phyloP scores from a whole-genome alignment of 2,888 invertebrate species.

The Plusia festucae region DNA sequence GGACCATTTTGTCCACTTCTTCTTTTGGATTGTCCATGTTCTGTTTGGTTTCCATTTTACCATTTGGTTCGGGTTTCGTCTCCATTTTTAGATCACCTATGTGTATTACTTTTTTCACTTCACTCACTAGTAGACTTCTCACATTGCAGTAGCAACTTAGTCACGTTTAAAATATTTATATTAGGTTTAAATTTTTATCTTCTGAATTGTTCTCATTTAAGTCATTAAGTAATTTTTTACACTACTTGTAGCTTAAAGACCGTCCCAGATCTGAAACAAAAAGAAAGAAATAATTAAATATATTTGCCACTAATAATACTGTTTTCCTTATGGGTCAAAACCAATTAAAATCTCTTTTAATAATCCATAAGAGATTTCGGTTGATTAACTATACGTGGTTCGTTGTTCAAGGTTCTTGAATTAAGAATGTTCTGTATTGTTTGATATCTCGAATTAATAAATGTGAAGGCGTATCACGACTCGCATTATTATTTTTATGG shows the following conservation, averaged over 20 bases:
- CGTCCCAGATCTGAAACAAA: neutral
- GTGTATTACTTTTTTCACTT: constrained; percentile 11
- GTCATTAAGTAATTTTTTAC: neutral
- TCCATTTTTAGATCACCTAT: constrained; percentile 14
- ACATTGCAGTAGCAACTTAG: constrained; percentile 13
- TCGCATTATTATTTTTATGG: neutral
- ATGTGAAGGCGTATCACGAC: neutral
- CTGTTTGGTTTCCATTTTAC: neutral
- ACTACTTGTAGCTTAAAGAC: neutral
- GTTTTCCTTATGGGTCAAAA: too few relatives aligned
- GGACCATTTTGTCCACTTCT: constrained; percentile 59
- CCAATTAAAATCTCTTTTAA: too few relatives aligned
- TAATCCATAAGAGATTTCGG: neutral
- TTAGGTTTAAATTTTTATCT: constrained; percentile 15
- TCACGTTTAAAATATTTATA: constrained; percentile 12
- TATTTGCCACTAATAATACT: neutral
- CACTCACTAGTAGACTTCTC: constrained; percentile 7
- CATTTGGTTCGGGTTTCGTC: constrained; percentile 11
- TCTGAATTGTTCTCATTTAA: constrained; percentile 5
- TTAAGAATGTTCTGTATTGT: neutral
- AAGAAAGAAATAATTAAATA: neutral
- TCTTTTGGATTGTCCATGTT: constrained; percentile 38
- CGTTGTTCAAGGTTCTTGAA: neutral
- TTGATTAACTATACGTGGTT: neutral
- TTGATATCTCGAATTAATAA: neutral